Conservation (phyloP, 2,888 invertebrate species). For the Sepiola atlantica region DNA sequence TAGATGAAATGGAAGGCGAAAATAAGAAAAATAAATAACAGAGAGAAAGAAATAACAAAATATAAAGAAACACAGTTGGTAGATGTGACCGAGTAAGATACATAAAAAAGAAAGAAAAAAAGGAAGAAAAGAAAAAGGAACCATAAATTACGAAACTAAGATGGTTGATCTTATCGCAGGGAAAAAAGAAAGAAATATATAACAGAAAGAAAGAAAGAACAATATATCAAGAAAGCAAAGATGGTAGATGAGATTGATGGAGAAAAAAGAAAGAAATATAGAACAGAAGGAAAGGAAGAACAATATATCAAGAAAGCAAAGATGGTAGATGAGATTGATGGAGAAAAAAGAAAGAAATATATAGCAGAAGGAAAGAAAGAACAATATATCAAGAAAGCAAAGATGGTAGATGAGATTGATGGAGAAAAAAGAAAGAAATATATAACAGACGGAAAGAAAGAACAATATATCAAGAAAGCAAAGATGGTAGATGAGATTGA, state of each 20-base stretch:
- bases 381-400: neutral
- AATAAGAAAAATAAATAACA: no score
- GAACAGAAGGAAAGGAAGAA: neutral
- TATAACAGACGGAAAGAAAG: neutral
- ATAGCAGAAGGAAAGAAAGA: neutral
- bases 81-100: neutral
- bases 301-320: neutral
- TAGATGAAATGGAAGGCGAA: no score
- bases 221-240: neutral
- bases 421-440: neutral
- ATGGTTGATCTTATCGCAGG: no score
- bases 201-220: neutral
- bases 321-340: no score
- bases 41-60: no score
- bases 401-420: neutral
- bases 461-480: neutral
- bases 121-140: neutral
- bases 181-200: no score
- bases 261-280: no score
- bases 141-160: no score
- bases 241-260: no score
- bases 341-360: neutral
- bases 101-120: neutral
- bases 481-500: neutral
- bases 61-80: neutral